These are phyloP conservation scores for Tetropium fuscum DNA, from an alignment of 2,888 invertebrate species.

Conservation along the genomic window DNA sequence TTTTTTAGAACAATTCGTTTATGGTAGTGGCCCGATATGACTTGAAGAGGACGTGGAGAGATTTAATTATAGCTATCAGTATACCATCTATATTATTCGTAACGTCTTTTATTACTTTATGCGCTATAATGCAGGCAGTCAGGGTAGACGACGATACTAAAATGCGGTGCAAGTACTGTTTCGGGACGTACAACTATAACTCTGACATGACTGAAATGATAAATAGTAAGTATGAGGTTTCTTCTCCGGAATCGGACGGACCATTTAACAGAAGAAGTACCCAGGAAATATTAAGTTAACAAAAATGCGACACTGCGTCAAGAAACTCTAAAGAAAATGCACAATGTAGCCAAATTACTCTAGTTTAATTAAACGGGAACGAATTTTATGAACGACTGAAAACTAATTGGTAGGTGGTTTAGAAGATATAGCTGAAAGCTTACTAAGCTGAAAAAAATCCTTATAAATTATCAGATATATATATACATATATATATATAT, in stretches of 20 bases:
- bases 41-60: conserved; percentile 64
- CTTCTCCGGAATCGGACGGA: conserved; percentile 59
- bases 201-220: conserved; percentile 64
- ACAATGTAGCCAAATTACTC: conserved; percentile 21
- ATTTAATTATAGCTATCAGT: conserved; percentile 74
- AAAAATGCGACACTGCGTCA: conserved; percentile 6
- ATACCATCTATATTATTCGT: conserved; percentile 82
- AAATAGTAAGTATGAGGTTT: conserved; percentile 60
- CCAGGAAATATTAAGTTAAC: conserved; percentile 38
- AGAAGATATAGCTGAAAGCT: too few species aligned
- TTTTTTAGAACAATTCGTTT: conserved; percentile 70
- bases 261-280: conserved; percentile 43
- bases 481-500: too few species aligned
- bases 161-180: conserved; percentile 77
- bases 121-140: conserved; percentile 78
- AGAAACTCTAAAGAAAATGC: conserved; percentile 10
- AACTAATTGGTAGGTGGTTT: neutral
- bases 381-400: conserved; percentile 12
- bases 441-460: too few species aligned
- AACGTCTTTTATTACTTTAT: conserved; percentile 72
- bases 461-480: too few species aligned
- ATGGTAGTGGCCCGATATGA: conserved; percentile 73
- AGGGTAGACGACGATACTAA: conserved; percentile 81
- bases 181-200: conserved; percentile 47
- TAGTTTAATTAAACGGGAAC: conserved; percentile 7